Evolutionary conservation across 2,888 invertebrate genomes (phyloP).

Genomic region (Blera fallax): DNA sequence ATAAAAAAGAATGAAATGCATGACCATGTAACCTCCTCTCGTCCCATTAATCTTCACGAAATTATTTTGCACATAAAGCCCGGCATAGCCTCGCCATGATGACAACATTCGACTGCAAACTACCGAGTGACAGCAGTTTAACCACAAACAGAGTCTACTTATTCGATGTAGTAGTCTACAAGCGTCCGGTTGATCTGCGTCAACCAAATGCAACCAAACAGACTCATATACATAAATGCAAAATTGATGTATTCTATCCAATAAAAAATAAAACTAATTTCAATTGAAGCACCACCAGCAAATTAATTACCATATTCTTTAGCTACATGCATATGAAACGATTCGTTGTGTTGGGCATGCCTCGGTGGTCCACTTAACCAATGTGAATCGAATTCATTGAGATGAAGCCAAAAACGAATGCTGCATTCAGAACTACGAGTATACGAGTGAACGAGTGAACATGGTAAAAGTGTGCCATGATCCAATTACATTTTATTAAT

Average conservation of each 20-base stretch:
- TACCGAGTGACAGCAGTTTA: constrained; percentile 28
- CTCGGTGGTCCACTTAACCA: constrained; percentile 38
- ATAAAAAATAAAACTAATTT: constrained; percentile 36
- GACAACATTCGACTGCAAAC: constrained; percentile 35
- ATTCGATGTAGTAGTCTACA: neutral
- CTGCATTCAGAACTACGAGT: neutral
- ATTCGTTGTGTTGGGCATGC: neutral
- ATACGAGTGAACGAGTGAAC: neutral
- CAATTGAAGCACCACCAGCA: constrained; percentile 67
- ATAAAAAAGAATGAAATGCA: no score
- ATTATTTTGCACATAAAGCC: constrained; percentile 28
- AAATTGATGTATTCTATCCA: constrained; percentile 21
- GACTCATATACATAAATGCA: constrained; percentile 17
- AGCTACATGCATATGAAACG: constrained; percentile 29
- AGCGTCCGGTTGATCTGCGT: constrained; percentile 35
- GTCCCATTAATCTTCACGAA: neutral
- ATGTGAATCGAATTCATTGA: constrained; percentile 55
- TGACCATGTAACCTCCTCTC: neutral
- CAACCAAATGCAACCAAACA: neutral
- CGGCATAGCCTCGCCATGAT: constrained; percentile 20
- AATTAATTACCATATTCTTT: constrained; percentile 63
- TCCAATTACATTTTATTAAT: constrained; percentile 45
- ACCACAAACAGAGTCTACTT: neutral
- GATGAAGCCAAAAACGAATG: constrained; percentile 39
- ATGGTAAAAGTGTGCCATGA: constrained; percentile 59